These are phyloP conservation scores for Athene cunicularia DNA, from an alignment of 2,113 vertebrate species.

Conservation along the genomic window DNA sequence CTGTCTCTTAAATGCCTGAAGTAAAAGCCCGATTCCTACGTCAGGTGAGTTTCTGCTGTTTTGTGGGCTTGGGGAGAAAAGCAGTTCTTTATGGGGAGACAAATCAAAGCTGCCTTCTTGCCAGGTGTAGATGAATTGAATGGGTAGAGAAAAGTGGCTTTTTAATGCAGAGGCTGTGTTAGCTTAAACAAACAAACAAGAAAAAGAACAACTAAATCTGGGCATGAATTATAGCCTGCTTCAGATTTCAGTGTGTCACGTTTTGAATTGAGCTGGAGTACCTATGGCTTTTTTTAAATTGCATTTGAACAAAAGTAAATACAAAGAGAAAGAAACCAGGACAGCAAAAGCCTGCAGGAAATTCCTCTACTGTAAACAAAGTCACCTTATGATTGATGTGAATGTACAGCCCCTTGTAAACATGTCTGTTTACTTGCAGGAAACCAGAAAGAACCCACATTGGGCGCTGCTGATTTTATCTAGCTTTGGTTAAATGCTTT, in stretches of 20 bases:
- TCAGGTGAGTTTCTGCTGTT: background rate
- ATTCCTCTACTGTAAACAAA: constrained; percentile 71
- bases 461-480: constrained; percentile 69
- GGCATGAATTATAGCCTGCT: constrained; percentile 49
- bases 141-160: constrained; percentile 45
- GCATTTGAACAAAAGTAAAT: constrained; percentile 67
- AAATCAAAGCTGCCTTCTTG: constrained; percentile 16
- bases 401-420: constrained; percentile 72
- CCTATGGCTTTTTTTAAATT: constrained; percentile 59
- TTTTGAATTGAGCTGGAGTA: constrained; percentile 55
- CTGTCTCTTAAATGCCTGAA: background rate
- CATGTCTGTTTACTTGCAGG: constrained; percentile 72
- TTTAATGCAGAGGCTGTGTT: constrained; percentile 50
- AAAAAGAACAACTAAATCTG: constrained; percentile 56
- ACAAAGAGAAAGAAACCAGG: constrained; percentile 71
- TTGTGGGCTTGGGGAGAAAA: constrained; percentile 4
- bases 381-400: constrained; percentile 73
- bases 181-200: constrained; percentile 71
- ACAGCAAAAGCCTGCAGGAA: constrained; percentile 68
- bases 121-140: constrained; percentile 45
- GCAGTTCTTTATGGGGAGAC: background rate
- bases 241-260: constrained; percentile 51
- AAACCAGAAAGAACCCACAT: constrained; percentile 65
- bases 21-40: background rate
- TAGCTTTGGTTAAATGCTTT: constrained; percentile 66